These are phyloP conservation scores for Athene cunicularia DNA, from an alignment of 2,113 vertebrate genomes.

Conservation along the genomic window DNA sequence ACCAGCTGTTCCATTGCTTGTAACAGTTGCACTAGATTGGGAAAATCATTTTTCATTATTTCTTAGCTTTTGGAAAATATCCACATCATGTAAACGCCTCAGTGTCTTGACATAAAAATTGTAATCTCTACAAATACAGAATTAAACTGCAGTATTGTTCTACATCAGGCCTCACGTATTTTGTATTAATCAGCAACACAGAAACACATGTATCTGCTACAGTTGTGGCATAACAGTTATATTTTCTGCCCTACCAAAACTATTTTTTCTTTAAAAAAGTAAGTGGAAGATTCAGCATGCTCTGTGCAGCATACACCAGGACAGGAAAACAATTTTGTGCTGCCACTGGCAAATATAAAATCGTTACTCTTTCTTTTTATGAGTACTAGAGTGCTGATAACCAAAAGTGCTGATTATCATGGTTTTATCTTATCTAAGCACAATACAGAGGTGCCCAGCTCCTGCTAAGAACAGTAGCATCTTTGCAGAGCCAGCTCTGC, in stretches of 20 bases:
- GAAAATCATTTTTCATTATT: background rate
- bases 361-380: background rate
- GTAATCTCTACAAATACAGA: background rate
- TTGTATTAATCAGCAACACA: background rate
- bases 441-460: background rate
- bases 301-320: background rate
- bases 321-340: background rate
- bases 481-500: background rate
- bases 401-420: background rate
- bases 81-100: background rate
- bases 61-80: background rate
- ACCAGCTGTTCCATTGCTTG: background rate
- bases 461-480: no score
- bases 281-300: no score
- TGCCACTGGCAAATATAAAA: background rate
- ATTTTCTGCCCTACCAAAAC: background rate
- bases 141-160: background rate
- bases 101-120: background rate
- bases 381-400: background rate
- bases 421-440: background rate
- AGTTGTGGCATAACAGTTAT: accelerated
- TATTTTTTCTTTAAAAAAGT: background rate
- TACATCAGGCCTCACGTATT: background rate
- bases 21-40: background rate
- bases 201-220: background rate